phyloP scores from a whole-genome alignment of 1,140 invertebrate species.

The Ceratitis capitata region DNA sequence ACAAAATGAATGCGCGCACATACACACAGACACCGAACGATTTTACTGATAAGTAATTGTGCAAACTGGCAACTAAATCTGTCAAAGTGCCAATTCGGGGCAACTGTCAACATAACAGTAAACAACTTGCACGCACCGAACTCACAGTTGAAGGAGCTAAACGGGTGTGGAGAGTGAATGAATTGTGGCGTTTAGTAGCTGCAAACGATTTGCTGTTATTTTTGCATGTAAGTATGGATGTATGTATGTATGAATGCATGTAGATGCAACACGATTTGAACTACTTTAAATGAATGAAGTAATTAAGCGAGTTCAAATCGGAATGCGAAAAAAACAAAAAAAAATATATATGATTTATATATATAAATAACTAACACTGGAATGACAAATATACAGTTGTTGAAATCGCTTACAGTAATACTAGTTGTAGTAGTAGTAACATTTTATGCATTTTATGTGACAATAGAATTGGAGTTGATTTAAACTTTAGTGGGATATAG shows the following conservation, averaged over 20 bases:
- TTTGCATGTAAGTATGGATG: not conserved
- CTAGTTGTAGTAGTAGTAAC: not conserved
- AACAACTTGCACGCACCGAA: slow-evolving; percentile 45
- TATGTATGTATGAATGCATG: not conserved
- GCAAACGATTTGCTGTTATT: slow-evolving; percentile 43
- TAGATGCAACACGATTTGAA: slow-evolving; percentile 45
- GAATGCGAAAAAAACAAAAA: slow-evolving; percentile 48
- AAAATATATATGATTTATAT: not conserved
- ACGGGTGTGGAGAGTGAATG: too few species aligned
- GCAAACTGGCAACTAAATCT: slow-evolving; percentile 40
- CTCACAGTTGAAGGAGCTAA: not conserved
- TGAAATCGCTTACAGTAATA: too few species aligned
- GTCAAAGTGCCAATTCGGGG: slow-evolving; percentile 39
- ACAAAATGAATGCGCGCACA: not conserved
- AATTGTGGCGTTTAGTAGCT: slow-evolving; percentile 9
- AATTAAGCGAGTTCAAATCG: slow-evolving; percentile 62
- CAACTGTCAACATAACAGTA: slow-evolving; percentile 57
- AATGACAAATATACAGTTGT: not conserved
- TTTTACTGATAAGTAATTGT: slow-evolving; percentile 43
- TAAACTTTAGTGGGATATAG: too few species aligned
- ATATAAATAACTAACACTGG: not conserved
- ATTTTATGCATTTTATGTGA: too few species aligned
- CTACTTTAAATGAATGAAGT: slow-evolving; percentile 63
- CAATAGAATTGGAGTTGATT: too few species aligned
- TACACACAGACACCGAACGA: not conserved